Evolutionary conservation across 2,113 vertebrate genomes (phyloP).

Genomic region (mouse (Mus musculus)): GRCm39 chr10:9972501-9973000

Average conservation of each 20-base stretch:
- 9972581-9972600: not conserved
- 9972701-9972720: not conserved
- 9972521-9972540: not conserved
- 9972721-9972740: not conserved
- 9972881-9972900: not conserved
- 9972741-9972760: not conserved
- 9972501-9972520: not conserved
- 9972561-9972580: not conserved
- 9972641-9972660: not conserved
- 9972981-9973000: slow-evolving; percentile 45
- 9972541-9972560: not conserved
- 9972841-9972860: not conserved
- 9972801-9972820: not conserved
- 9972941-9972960: not conserved
- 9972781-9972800: not conserved
- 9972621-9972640: not conserved
- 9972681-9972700: not conserved
- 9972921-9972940: not conserved
- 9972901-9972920: not conserved
- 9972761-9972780: not conserved
- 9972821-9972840: not conserved
- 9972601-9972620: slow-evolving; percentile 28
- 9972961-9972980: not conserved
- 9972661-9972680: not conserved
- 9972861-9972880: not conserved